Evolutionary conservation across 2,888 invertebrate genomes (phyloP), one percentile per base, ranked within the genome.

Genomic region (Hipparchia semele): DNA sequence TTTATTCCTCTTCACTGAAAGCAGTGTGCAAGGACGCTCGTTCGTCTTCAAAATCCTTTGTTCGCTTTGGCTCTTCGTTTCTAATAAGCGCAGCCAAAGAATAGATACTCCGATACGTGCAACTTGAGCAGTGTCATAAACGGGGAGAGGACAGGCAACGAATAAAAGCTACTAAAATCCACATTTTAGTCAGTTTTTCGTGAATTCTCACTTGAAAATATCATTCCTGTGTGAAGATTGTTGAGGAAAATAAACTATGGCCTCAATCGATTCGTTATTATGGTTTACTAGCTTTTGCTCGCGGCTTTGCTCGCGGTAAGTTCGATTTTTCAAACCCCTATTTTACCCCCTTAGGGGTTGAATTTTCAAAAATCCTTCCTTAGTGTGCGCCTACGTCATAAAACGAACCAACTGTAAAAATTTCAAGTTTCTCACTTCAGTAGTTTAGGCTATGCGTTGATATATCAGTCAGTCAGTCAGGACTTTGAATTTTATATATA

Each of bases 1-100:
- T 69, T 68, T 71, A 74, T 74, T 74, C 71, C 71, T 66, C 59
- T 59, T 51, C 59, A 68, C 59, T 49, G 49, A 59, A 1, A 49
- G 23, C 49, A 66, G 58, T 68, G n/a, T 51, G 59, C 45, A 51
- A 60, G 59, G 49, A 49, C 12, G 59, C 49, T 68, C 46, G 58
- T 46, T 59, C 49, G 51, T 68, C 68, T 51, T 33, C 59, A 59
- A 51, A 68, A 51, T 68, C 59, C 58, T 68, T 68, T 68, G 68
- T 68, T 68, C 68, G 68, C 58, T 46, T 53, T 13, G 67, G 67
- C 58, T 67, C 58, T 46, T 58, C 56, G 46, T 58, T 67, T 67
- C 67, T 67, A 56, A 67, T 67, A 67, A 67, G 58, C 54, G 45
- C 58, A 46, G 66, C 56, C 58, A 67, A 59, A 51, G 68, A 68